Base-by-base conservation (phyloP, 2,797 vertebrate genomes). In the Falco cherrug region DNA sequence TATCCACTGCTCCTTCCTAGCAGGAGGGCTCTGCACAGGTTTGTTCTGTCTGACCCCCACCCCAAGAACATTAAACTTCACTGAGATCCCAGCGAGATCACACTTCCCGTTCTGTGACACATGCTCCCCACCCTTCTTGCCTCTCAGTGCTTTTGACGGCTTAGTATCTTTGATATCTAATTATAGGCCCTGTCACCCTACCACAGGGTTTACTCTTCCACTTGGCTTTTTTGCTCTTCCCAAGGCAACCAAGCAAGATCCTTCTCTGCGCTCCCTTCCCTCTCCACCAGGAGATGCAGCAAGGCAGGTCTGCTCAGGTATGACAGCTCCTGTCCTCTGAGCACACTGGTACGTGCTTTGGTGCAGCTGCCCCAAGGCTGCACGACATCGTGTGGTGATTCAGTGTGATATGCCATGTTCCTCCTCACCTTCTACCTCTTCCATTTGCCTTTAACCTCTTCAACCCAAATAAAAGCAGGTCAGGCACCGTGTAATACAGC, bases 321-420 rank as follows among this genome's bases (percentile, higher is more conserved):
- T 3, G 0, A 37, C n/a, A 14, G 3, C 33, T 43, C 45, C 19
- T 14, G 16, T 13, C 35, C 43, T 50, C 69, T 2, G 10, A 63
- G 16, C 60, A 45, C 24, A 6, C 17, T 2, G 11, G 64, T 19
- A 47, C 2, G 0, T 7, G 35, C 10, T 24, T 70, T 3, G 9
- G 57, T 4, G 24, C 33, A 35, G 47, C 25, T 1, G 1, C 10
- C 31, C 24, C 31, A 10, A 45, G 11, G 71, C 43, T 5, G 8
- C 16, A 12, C 35, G 35, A 35, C 29, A 61, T 33, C 1, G 0
- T 1, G 2, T 67, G 16, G 54, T 1, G 45, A 57, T 33, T 41
- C 35, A 6, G 45, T 0, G 0, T 1, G 10, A 20, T 16, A 10
- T 5, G 14, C 26, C 31, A 4, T 0, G 5, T 7, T 86, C 56